Conservation (phyloP, 2,888 invertebrate genomes). For the Drosophila diplacantha region DNA sequence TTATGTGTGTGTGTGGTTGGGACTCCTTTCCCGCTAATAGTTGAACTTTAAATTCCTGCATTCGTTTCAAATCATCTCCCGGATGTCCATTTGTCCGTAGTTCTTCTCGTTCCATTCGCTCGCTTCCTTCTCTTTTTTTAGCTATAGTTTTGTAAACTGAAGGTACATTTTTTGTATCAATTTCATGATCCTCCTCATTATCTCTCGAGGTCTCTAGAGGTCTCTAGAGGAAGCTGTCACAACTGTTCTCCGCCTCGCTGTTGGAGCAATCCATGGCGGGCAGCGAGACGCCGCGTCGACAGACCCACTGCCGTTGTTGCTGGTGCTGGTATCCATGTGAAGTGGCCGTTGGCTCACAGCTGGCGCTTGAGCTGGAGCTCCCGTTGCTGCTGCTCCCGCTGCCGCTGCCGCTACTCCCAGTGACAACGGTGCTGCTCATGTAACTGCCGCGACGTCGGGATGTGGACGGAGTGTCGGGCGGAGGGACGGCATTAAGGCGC, state of each 20-base stretch:
- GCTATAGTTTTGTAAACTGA: constrained; percentile 62
- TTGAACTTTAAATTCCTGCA: constrained; percentile 54
- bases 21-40: constrained; percentile 32
- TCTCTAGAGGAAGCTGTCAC: constrained; percentile 71
- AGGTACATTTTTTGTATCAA: constrained; percentile 53
- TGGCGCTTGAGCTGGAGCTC: constrained; percentile 28
- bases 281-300: constrained; percentile 69
- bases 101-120: not conserved
- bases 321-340: constrained; percentile 6
- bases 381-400: constrained; percentile 20
- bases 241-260: constrained; percentile 77
- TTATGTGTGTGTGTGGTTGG: not conserved
- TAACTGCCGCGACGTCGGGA: constrained; percentile 54
- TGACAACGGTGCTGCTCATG: constrained; percentile 22
- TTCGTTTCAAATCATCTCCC: constrained; percentile 33
- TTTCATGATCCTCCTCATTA: constrained; percentile 13
- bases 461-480: constrained; percentile 17
- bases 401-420: not conserved
- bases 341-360: constrained; percentile 1
- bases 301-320: constrained; percentile 48
- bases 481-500: constrained; percentile 42
- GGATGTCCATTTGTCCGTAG: not conserved
- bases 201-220: not conserved
- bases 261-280: constrained; percentile 75
- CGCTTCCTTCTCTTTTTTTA: constrained; percentile 18